Evolutionary conservation across 2,113 vertebrate genomes (phyloP).

Genomic region (Osmerus eperlanus): DNA sequence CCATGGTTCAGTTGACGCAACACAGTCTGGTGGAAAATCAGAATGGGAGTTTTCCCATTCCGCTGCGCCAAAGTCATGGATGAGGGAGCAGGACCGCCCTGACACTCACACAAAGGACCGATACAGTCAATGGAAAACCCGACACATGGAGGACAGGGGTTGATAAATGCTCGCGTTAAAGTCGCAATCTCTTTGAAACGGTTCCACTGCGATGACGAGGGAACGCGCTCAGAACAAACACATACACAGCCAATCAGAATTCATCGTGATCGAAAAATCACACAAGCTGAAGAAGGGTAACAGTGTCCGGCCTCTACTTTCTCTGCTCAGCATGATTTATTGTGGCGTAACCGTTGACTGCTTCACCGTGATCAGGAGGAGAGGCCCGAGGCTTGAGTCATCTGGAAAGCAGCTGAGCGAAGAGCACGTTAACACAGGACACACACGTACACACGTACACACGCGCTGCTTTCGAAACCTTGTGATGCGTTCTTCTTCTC

Average conservation of each 20-base stretch:
- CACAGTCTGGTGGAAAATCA: constrained; percentile 36
- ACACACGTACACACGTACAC: neutral
- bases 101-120: constrained; percentile 30
- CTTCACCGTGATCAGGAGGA: neutral
- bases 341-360: constrained; percentile 10
- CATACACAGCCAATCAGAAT: too few species aligned
- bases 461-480: neutral
- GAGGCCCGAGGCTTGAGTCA: constrained; percentile 24
- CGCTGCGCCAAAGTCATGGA: constrained; percentile 28
- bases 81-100: constrained; percentile 30
- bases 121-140: constrained; percentile 44
- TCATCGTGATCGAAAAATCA: too few species aligned
- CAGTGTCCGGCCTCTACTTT: too few species aligned
- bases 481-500: neutral
- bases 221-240: too few species aligned
- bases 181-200: too few species aligned
- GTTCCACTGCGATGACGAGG: too few species aligned
- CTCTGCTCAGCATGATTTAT: too few species aligned
- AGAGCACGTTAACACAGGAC: constrained; percentile 10
- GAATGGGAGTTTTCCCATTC: constrained; percentile 20
- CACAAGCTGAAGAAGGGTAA: too few species aligned
- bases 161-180: too few species aligned
- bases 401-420: constrained; percentile 42
- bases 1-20: constrained; percentile 2
- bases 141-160: neutral